A percentile compares a stretch with the other conserved stretches of the same genome.
These are phyloP conservation scores for Apodemia zela DNA, from an alignment of 2,888 invertebrate genomes.

Conservation along the genomic window DNA sequence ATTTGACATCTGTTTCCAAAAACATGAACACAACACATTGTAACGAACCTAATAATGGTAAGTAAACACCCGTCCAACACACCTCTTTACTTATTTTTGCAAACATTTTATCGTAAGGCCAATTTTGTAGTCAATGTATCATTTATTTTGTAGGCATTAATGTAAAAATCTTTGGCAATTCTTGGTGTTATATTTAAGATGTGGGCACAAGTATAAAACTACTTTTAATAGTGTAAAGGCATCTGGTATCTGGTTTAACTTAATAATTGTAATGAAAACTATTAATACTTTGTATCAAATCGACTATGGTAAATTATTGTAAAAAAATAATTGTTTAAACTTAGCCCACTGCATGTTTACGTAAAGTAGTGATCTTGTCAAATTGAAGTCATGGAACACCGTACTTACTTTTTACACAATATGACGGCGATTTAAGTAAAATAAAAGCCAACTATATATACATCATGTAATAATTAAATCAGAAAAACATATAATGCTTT, in stretches of 20 bases:
- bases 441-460: too few relatives aligned
- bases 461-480: too few relatives aligned
- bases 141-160: constrained; percentile 6
- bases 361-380: neutral
- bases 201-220: constrained; percentile 14
- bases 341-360: neutral
- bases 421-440: too few relatives aligned
- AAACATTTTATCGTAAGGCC: constrained; percentile 20
- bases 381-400: neutral
- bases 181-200: constrained; percentile 12
- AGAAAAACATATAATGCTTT: too few relatives aligned
- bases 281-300: neutral
- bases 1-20: neutral
- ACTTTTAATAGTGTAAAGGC: constrained; percentile 11
- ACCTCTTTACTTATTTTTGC: constrained; percentile 24
- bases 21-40: neutral
- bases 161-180: constrained; percentile 17
- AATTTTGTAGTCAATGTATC: constrained; percentile 17
- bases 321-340: neutral
- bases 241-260: neutral
- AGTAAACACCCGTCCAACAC: constrained; percentile 59
- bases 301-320: neutral
- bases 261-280: neutral
- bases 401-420: too few relatives aligned
- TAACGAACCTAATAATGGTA: constrained; percentile 35